A percentile compares a stretch with the other conserved stretches of the same genome.
Conservation (phyloP, 1,140 invertebrate genomes). For the Magallana ariakensis region DNA sequence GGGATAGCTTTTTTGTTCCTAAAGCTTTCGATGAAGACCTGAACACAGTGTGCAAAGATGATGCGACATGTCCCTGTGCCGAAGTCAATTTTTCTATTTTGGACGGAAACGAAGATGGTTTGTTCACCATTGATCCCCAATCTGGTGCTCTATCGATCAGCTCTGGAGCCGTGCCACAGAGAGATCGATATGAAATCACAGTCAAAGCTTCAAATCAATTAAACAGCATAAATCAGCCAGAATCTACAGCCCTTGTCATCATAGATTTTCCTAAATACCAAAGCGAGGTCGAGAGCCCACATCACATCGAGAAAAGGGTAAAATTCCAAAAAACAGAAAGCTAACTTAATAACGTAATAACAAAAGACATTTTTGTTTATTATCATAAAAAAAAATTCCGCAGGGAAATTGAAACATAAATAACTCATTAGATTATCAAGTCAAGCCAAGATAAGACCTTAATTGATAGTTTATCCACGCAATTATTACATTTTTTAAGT, state of each 20-base stretch:
- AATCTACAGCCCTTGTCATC: slow-evolving; percentile 3
- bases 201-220: slow-evolving; percentile 4
- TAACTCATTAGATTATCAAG: not conserved
- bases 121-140: slow-evolving; percentile 71
- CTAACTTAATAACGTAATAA: not conserved
- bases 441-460: no score
- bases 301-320: slow-evolving; percentile 38
- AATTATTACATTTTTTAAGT: no score
- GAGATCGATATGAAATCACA: slow-evolving; percentile 11
- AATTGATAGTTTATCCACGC: no score
- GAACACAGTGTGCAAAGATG: not conserved
- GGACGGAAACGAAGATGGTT: slow-evolving; percentile 72
- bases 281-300: not conserved
- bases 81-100: slow-evolving; percentile 73
- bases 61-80: slow-evolving; percentile 64
- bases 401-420: not conserved
- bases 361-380: not conserved
- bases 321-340: not conserved
- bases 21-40: slow-evolving; percentile 39
- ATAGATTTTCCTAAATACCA: not conserved
- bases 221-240: not conserved
- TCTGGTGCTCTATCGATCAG: slow-evolving; percentile 68
- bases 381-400: not conserved
- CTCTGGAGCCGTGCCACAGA: slow-evolving; percentile 30
- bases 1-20: slow-evolving; percentile 2